phyloP scores from a whole-genome alignment of 2,797 vertebrate genomes.

The Acrossocheilus wenchowensis region DNA sequence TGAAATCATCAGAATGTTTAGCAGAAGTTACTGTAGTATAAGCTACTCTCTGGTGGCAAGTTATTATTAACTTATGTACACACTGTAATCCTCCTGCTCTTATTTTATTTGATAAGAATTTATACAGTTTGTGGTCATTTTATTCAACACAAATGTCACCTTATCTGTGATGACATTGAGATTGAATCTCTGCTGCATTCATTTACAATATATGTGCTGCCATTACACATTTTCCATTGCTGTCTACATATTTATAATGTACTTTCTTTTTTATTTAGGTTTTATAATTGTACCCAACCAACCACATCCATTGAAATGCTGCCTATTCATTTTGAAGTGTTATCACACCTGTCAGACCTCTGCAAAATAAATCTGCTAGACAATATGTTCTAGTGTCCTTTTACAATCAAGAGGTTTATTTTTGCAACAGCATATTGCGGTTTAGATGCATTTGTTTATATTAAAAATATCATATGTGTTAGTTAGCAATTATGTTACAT shows the following conservation, averaged over 20 bases:
- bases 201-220: neutral
- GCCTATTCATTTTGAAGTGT: slow-evolving; percentile 11
- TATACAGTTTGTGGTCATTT: neutral
- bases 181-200: slow-evolving; percentile 1
- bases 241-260: neutral
- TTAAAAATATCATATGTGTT: neutral
- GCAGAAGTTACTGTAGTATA: slow-evolving; percentile 15
- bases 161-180: neutral
- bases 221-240: neutral
- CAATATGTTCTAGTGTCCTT: neutral
- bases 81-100: neutral
- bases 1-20: neutral
- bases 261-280: neutral
- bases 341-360: slow-evolving; percentile 9
- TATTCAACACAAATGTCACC: slow-evolving; percentile 2
- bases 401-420: neutral
- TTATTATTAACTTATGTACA: neutral
- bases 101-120: neutral
- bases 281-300: slow-evolving; percentile 35
- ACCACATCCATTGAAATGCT: neutral
- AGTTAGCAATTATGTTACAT: neutral
- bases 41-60: neutral
- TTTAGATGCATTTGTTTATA: neutral
- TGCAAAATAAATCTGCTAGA: slow-evolving; percentile 52
- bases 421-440: neutral